Evolutionary conservation across 2,797 vertebrate species (phyloP).

Genomic region (Rhinichthys osculus): DNA sequence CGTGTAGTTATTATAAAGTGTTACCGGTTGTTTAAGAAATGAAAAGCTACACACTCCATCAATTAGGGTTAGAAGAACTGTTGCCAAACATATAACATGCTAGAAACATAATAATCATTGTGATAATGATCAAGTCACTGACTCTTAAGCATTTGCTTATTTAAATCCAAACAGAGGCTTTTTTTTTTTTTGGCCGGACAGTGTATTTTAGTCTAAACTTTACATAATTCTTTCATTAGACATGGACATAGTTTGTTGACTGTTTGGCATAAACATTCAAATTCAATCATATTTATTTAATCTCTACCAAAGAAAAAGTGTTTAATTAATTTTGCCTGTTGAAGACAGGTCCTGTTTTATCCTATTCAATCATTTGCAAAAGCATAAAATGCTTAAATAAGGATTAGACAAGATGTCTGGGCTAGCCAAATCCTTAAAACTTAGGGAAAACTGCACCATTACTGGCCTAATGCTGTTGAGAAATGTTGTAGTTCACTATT

Average conservation of each 20-base stretch:
- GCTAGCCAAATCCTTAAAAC: neutral
- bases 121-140: too few relatives aligned
- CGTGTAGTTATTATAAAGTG: too few relatives aligned
- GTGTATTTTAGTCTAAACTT: slow-evolving; percentile 4
- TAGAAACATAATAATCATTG: too few relatives aligned
- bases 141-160: too few relatives aligned
- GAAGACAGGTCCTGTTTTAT: neutral
- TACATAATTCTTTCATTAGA: neutral
- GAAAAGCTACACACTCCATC: too few relatives aligned
- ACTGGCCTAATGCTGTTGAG: neutral
- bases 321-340: neutral
- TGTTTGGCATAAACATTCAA: neutral
- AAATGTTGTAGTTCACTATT: neutral
- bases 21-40: too few relatives aligned
- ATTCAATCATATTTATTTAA: slow-evolving; percentile 3
- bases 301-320: neutral
- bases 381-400: slow-evolving; percentile 2
- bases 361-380: neutral
- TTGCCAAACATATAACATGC: too few relatives aligned
- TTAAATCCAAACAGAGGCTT: too few relatives aligned
- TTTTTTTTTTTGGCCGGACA: too few relatives aligned
- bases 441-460: neutral
- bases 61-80: too few relatives aligned
- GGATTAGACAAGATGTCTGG: neutral
- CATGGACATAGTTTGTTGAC: neutral